Evolutionary conservation across 2,113 vertebrate species (phyloP).

Genomic region (Bagarius yarrelli): DNA sequence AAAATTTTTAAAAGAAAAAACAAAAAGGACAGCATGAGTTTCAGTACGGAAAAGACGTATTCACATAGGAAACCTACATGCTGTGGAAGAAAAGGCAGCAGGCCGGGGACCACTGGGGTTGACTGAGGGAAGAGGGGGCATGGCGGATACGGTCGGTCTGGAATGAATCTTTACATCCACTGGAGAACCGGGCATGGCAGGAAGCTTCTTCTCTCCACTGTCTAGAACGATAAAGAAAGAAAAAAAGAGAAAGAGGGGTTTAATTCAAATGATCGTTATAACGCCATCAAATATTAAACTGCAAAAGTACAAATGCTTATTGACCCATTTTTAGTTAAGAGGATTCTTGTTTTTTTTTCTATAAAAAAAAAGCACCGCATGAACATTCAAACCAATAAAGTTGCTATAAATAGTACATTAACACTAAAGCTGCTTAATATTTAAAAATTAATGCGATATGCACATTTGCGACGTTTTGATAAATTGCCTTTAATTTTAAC

Average conservation of each 20-base stretch:
- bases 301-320: background rate
- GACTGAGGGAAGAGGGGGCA: slow-evolving; percentile 92
- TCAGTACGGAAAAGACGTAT: background rate
- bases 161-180: slow-evolving; percentile 97
- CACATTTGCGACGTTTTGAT: too few relatives aligned
- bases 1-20: too few relatives aligned
- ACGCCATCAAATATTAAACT: background rate
- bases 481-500: too few relatives aligned
- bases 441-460: too few relatives aligned
- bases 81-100: slow-evolving; percentile 87
- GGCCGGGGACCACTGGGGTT: slow-evolving; percentile 89
- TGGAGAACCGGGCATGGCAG: slow-evolving; percentile 97
- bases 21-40: background rate
- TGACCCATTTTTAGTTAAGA: background rate
- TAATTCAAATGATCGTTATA: background rate
- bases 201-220: slow-evolving; percentile 90
- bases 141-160: slow-evolving; percentile 88
- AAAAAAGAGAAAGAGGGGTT: slow-evolving; percentile 6
- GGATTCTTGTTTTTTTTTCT: background rate
- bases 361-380: background rate
- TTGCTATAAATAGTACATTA: background rate
- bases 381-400: background rate
- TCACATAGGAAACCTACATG: slow-evolving; percentile 73
- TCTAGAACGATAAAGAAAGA: slow-evolving; percentile 67
- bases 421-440: too few relatives aligned